Percentiles rank a stretch among this genome's conserved stretches.
phyloP scores from a whole-genome alignment of 2,888 invertebrate species.

The Odontocolon sp. region DNA sequence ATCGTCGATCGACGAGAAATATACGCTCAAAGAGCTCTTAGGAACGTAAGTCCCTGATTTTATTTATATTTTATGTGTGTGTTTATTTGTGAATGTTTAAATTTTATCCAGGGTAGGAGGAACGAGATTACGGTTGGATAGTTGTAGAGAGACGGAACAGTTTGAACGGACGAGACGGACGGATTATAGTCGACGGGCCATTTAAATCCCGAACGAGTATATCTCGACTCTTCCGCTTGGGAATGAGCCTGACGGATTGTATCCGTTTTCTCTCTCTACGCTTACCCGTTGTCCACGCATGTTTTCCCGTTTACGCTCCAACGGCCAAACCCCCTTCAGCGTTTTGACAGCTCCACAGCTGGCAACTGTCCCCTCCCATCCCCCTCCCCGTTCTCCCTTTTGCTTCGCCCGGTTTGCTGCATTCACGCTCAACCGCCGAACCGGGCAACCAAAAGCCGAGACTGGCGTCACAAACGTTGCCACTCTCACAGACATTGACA shows the following conservation, averaged over 20 bases:
- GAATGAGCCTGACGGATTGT: neutral
- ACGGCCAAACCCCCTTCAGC: neutral
- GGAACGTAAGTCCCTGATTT: slow-evolving; percentile 87
- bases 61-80: neutral
- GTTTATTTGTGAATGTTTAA: neutral
- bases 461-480: no score
- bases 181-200: slow-evolving; percentile 11
- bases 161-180: neutral
- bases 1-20: slow-evolving; percentile 94
- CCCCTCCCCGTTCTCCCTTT: neutral
- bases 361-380: neutral
- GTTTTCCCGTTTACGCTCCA: neutral
- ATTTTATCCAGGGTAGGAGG: no score
- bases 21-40: slow-evolving; percentile 92
- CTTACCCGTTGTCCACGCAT: no score
- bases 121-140: no score
- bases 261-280: neutral
- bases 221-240: neutral
- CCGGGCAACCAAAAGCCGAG: no score
- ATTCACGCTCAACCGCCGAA: no score
- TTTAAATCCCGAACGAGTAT: slow-evolving; percentile 9
- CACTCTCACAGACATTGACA: no score
- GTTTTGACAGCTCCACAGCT: slow-evolving; percentile 56
- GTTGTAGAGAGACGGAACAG: neutral
- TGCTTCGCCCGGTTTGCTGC: neutral